phyloP scores from a whole-genome alignment of 1,140 invertebrate genomes.

The Drosophila parvula region DNA sequence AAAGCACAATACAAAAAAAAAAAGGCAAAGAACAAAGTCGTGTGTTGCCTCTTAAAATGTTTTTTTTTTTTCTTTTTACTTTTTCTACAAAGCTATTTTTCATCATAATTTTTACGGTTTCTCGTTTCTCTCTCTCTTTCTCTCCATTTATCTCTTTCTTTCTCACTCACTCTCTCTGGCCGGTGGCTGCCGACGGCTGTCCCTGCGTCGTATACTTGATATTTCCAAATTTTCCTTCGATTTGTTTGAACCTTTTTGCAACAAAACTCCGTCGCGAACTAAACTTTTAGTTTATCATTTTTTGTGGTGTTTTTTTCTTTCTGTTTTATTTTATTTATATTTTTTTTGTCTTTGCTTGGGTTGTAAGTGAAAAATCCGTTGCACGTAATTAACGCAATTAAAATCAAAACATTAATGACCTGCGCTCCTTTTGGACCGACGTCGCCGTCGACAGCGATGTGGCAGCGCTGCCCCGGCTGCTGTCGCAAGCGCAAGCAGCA shows the following conservation, averaged over 20 bases:
- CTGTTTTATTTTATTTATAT: not conserved
- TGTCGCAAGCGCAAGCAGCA: conserved; percentile 5
- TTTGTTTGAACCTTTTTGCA: conserved; percentile 19
- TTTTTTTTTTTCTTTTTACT: not conserved
- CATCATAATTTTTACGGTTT: conserved; percentile 21
- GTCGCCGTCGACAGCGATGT: conserved; percentile 36
- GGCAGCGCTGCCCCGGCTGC: conserved; percentile 14
- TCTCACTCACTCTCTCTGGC: not conserved
- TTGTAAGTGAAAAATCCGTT: conserved; percentile 79
- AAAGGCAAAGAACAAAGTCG: not conserved
- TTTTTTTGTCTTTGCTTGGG: not conserved
- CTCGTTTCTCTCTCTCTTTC: not conserved
- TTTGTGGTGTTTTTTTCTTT: not conserved
- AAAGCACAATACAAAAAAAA: not conserved
- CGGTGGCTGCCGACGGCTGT: conserved; percentile 6
- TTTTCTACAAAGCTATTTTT: conserved; percentile 15
- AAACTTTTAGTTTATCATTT: conserved; percentile 2
- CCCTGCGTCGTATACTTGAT: conserved; percentile 14
- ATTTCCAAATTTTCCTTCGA: conserved; percentile 1
- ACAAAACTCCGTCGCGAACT: not conserved
- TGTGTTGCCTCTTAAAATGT: conserved; percentile 14
- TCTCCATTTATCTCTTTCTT: not conserved
- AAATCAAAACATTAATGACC: conserved; percentile 84
- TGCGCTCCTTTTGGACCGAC: conserved; percentile 53
- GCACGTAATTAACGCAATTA: conserved; percentile 84